Conservation (phyloP, 2,797 vertebrate genomes). For the Stomatorhinus walkeri region DNA sequence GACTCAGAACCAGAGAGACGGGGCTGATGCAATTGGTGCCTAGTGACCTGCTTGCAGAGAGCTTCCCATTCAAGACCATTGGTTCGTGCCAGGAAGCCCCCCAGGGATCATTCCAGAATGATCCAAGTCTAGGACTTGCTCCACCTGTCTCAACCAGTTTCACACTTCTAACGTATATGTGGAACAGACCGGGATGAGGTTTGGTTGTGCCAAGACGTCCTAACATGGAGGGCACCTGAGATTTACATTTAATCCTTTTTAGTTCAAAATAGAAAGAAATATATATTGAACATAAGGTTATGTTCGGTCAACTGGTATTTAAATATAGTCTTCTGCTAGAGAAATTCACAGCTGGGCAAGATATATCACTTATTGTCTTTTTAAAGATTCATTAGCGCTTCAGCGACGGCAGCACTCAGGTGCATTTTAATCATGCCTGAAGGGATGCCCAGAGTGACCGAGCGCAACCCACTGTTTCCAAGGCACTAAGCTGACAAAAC, state of each 20-base stretch:
- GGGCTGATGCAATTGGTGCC: not conserved
- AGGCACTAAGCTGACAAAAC: not conserved
- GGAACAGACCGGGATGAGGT: not conserved
- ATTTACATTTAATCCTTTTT: not conserved
- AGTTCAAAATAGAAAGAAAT: not conserved
- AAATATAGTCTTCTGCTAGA: not conserved
- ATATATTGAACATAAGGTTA: not conserved
- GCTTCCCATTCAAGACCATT: not conserved
- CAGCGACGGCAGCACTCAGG: not conserved
- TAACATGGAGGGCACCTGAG: not conserved
- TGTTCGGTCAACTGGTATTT: not conserved
- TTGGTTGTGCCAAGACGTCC: not conserved
- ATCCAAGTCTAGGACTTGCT: slow-evolving; percentile 2
- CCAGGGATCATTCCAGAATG: not conserved
- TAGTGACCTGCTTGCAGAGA: not conserved
- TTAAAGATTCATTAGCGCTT: slow-evolving; percentile 1
- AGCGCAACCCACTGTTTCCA: not conserved
- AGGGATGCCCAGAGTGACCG: not conserved
- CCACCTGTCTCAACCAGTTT: slow-evolving; percentile 13
- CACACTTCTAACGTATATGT: not conserved
- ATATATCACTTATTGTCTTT: slow-evolving; percentile 1
- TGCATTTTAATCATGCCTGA: not conserved
- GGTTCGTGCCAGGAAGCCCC: not conserved
- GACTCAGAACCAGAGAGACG: not conserved
- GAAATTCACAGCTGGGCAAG: not conserved